Evolutionary conservation across 1,140 invertebrate genomes (phyloP).

Genomic region (Calosoma granatense): DNA sequence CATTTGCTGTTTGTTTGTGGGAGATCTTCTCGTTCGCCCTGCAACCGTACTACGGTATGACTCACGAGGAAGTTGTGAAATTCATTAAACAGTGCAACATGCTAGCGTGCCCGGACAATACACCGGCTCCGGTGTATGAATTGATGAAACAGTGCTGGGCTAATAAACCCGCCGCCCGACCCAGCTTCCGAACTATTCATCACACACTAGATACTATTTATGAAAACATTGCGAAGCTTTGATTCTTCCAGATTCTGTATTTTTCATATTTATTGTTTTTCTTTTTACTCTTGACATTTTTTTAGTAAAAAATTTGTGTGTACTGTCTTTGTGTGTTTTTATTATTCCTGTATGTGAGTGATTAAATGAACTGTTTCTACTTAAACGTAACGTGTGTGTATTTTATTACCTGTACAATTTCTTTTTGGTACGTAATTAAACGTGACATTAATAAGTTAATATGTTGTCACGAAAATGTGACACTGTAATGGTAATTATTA

Average conservation of each 20-base stretch:
- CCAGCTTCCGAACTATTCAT: constrained; percentile 69
- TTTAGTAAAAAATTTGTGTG: constrained; percentile 3
- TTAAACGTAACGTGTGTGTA: not conserved
- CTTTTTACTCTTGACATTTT: not conserved
- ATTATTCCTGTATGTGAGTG: constrained; percentile 7
- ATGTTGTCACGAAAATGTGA: no score
- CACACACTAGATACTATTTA: constrained; percentile 47
- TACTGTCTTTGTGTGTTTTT: constrained; percentile 1
- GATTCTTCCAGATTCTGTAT: not conserved
- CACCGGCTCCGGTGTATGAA: constrained; percentile 80
- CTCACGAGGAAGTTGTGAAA: constrained; percentile 88
- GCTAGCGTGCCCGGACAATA: constrained; percentile 79
- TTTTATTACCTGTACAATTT: constrained; percentile 1
- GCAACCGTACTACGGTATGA: constrained; percentile 91
- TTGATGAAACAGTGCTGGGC: constrained; percentile 92
- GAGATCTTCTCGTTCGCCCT: constrained; percentile 90
- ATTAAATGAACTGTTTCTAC: constrained; percentile 6
- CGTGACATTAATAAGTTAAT: not conserved
- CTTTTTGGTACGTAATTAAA: not conserved
- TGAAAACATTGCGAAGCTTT: constrained; percentile 3
- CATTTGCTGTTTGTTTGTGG: constrained; percentile 87
- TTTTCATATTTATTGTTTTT: constrained; percentile 5
- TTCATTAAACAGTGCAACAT: constrained; percentile 87
- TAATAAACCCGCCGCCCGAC: constrained; percentile 68
- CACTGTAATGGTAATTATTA: no score